These are phyloP conservation scores for Prosapia bicincta DNA, from an alignment of 2,888 invertebrate genomes.

Conservation along the genomic window DNA sequence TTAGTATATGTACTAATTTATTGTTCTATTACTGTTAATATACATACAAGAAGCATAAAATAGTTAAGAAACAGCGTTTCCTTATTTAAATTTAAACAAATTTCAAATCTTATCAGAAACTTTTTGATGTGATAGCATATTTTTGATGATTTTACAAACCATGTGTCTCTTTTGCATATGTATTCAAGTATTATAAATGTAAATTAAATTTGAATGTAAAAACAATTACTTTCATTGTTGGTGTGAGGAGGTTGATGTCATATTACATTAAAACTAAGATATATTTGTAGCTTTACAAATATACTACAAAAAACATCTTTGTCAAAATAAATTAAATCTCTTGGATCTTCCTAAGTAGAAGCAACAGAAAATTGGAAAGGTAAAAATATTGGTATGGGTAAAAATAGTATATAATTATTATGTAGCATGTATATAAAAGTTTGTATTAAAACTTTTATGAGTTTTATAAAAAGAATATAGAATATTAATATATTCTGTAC, in stretches of 20 bases:
- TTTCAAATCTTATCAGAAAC: conserved; percentile 13
- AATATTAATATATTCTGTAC: too few species aligned
- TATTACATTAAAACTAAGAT: too few species aligned
- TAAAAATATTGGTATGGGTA: too few species aligned
- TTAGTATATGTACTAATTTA: not conserved
- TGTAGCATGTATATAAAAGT: too few species aligned
- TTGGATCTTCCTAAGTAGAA: too few species aligned
- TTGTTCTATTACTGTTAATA: not conserved
- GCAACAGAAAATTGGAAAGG: too few species aligned
- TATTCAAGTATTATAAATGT: not conserved
- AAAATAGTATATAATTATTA: too few species aligned
- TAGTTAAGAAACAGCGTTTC: not conserved
- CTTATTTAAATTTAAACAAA: conserved; percentile 6
- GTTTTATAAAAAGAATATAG: too few species aligned
- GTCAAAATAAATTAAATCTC: too few species aligned
- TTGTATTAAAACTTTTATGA: too few species aligned
- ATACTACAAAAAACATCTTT: too few species aligned
- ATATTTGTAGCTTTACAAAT: too few species aligned
- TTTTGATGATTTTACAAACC: conserved; percentile 24
- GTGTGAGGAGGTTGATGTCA: not conserved
- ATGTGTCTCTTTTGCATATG: conserved; percentile 11
- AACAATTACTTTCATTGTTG: not conserved
- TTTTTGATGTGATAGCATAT: conserved; percentile 22
- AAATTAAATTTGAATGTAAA: not conserved
- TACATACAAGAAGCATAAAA: not conserved